phyloP scores from a whole-genome alignment of 1,140 invertebrate genomes.

The Drosophila melanica region DNA sequence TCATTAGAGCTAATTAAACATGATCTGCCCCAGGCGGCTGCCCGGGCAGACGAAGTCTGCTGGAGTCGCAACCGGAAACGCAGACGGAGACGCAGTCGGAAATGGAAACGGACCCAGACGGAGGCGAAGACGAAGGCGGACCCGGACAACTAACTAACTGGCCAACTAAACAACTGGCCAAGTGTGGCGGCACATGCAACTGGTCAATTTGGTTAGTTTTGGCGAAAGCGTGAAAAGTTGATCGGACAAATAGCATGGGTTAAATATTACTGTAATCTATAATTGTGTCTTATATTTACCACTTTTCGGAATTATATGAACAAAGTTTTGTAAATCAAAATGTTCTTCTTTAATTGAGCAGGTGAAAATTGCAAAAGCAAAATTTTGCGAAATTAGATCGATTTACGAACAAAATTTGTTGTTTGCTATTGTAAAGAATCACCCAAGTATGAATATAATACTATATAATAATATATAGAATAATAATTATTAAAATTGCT shows the following conservation, averaged over 20 bases:
- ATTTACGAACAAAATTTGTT: too few species aligned
- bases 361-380: too few species aligned
- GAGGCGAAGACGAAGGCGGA: not conserved
- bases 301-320: too few species aligned
- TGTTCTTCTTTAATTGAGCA: too few species aligned
- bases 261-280: not conserved
- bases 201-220: slow-evolving; percentile 32
- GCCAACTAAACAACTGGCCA: slow-evolving; percentile 16
- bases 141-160: slow-evolving; percentile 24
- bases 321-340: too few species aligned
- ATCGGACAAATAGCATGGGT: slow-evolving; percentile 7
- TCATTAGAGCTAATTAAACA: slow-evolving; percentile 79
- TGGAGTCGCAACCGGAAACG: slow-evolving; percentile 6
- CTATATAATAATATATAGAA: too few species aligned
- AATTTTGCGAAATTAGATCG: too few species aligned
- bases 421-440: too few species aligned
- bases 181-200: slow-evolving; percentile 42
- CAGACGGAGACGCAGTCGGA: not conserved
- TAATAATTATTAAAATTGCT: too few species aligned
- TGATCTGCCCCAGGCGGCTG: slow-evolving; percentile 55
- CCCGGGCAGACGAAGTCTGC: not conserved
- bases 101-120: not conserved
- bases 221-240: not conserved
- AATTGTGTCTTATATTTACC: too few species aligned
- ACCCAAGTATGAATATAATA: too few species aligned